These are phyloP conservation scores for Epsilonema sp. DNA, from an alignment of 2,888 invertebrate genomes.

Conservation along the genomic window DNA sequence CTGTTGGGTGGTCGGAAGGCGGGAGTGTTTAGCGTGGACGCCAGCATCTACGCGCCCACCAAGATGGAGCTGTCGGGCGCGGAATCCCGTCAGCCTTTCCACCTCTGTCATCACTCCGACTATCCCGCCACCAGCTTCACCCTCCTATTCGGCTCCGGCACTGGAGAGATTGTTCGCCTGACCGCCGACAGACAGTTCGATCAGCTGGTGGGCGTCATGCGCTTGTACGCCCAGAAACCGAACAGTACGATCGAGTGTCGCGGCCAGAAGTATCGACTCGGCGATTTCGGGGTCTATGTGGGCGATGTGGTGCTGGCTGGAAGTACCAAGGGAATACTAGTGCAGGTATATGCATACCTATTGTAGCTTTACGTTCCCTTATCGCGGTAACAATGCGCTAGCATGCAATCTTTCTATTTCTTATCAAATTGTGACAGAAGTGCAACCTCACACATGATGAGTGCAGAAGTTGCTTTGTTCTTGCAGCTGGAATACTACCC, in stretches of 20 bases:
- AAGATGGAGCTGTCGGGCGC: too few species aligned
- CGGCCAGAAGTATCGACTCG: not conserved
- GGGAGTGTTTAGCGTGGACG: not conserved
- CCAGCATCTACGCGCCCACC: not conserved
- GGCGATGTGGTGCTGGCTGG: not conserved
- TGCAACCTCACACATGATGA: too few species aligned
- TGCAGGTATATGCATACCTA: not conserved
- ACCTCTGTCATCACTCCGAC: constrained; percentile 3
- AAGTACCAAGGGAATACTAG: not conserved
- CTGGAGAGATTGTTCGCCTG: too few species aligned
- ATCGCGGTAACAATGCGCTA: too few species aligned
- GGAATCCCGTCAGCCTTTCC: too few species aligned
- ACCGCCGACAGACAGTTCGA: constrained; percentile 1
- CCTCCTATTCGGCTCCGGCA: not conserved
- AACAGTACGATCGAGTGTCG: not conserved
- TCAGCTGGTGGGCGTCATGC: not conserved
- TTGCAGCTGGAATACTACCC: too few species aligned
- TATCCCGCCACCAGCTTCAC: constrained; percentile 2
- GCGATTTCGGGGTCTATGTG: not conserved
- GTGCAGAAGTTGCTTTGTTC: too few species aligned
- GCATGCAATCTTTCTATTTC: too few species aligned
- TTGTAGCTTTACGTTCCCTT: too few species aligned
- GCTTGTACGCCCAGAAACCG: not conserved
- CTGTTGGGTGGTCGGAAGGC: not conserved
- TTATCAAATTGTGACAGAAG: too few species aligned